Evolutionary conservation across 37 sponge, comb jelly and placozoan genomes (phyloP), one percentile per base, ranked within the genome.

Genomic region (Halichondria panicea): DNA sequence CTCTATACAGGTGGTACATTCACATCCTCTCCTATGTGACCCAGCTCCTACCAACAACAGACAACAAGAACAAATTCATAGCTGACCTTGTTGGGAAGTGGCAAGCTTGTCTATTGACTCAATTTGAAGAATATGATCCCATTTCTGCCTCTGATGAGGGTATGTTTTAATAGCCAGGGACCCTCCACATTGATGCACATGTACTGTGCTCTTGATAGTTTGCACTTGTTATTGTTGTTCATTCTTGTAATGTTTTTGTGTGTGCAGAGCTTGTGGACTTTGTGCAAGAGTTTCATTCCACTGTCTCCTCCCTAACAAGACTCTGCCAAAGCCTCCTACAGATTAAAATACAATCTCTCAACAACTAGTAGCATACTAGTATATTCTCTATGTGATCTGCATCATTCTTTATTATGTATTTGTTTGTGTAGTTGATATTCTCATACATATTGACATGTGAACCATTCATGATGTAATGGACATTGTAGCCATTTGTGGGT

Each of bases 1-100:
- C n/a, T n/a, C n/a, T n/a, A n/a, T n/a, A 56, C 58, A n/a, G 25
- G n/a, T 80, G 80, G 80, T 80, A 43, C 62, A 54, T 66, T 1
- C 19, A 13, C 24, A 34, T 78, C 32, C 13, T 78, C n/a, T n/a
- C 19, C 8, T 54, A 66, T 32, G 38, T 66, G 13, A 31, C 34
- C 33, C 22, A 30, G 4, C 53, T 78, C 15, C 58, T 78, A 24
- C 79, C 79, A 33, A 22, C 52, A 0, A 28, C 44, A 19, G 31
- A 45, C 48, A 57, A 78, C 31, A 66, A 42, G 54, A n/a, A 11
- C 9, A 24, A 15, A 6, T 67, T 78, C 41, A 15, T 42, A 24
- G 37, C 28, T 28, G 30, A 52, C 7, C 69, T 78, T 21, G 54
- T 78, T 39, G 40, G 28, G 0, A 46, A 54, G 27, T 78, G 79